These are phyloP conservation scores for Lysandra bellargus DNA, from an alignment of 2,888 invertebrate genomes.

Conservation along the genomic window DNA sequence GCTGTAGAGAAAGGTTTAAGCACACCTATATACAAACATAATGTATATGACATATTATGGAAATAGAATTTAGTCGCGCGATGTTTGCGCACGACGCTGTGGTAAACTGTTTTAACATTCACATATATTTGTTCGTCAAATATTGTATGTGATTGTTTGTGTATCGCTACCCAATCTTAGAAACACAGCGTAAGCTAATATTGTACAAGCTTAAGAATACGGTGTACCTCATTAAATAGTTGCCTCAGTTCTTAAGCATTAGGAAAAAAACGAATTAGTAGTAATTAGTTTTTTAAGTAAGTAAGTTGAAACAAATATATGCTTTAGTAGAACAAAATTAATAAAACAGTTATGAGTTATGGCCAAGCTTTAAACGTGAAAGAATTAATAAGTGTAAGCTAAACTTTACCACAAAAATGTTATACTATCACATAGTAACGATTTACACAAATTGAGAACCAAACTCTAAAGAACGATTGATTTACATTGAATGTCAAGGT, in stretches of 20 bases:
- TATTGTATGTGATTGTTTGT: slow-evolving; percentile 21
- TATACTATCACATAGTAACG: too few relatives aligned
- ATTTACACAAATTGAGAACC: background rate
- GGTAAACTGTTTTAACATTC: slow-evolving; percentile 22
- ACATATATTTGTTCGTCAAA: slow-evolving; percentile 23
- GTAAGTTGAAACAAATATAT: too few relatives aligned
- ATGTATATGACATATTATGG: background rate
- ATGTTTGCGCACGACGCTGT: slow-evolving; percentile 10
- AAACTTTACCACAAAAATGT: too few relatives aligned
- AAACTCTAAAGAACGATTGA: background rate
- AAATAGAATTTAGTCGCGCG: slow-evolving; percentile 19
- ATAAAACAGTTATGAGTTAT: too few relatives aligned
- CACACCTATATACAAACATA: background rate
- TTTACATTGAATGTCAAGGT: slow-evolving; percentile 15
- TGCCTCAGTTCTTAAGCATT: background rate
- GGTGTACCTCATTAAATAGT: background rate
- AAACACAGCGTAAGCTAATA: slow-evolving; percentile 11
- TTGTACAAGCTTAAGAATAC: slow-evolving; percentile 4
- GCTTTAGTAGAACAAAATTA: too few relatives aligned
- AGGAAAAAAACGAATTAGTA: too few relatives aligned
- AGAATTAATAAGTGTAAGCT: too few relatives aligned
- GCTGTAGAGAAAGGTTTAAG: background rate
- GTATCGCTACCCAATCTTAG: background rate
- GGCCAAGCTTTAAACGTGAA: too few relatives aligned
- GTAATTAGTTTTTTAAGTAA: too few relatives aligned